phyloP scores from a whole-genome alignment of 2,888 invertebrate species.

The Morpho achilles region DNA sequence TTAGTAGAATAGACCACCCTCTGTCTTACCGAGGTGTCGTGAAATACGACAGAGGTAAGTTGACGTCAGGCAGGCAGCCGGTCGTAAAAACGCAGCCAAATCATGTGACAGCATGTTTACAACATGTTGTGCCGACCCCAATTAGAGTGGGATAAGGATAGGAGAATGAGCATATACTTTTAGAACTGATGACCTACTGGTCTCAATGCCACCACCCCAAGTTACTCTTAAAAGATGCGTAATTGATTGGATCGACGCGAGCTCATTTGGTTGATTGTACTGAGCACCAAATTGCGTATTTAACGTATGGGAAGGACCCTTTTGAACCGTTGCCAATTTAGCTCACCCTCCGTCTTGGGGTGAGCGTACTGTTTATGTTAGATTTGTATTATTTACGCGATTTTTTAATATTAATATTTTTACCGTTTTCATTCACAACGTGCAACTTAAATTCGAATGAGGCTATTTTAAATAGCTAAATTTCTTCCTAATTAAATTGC shows the following conservation, averaged over 20 bases:
- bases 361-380: conserved; percentile 55
- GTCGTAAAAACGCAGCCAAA: too few species aligned
- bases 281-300: conserved; percentile 71
- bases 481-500: too few species aligned
- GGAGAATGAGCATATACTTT: neutral
- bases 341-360: conserved; percentile 34
- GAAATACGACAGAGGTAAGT: too few species aligned
- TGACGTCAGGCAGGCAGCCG: too few species aligned
- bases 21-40: too few species aligned
- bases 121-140: too few species aligned
- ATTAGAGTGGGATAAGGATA: too few species aligned
- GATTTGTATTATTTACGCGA: conserved; percentile 52
- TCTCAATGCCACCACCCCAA: conserved; percentile 40
- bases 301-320: conserved; percentile 73
- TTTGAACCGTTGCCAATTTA: conserved; percentile 70
- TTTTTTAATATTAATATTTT: conserved; percentile 24
- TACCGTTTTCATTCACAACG: neutral
- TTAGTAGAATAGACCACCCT: too few species aligned
- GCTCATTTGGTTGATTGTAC: conserved; percentile 75
- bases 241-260: conserved; percentile 72
- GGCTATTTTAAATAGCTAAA: neutral
- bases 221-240: conserved; percentile 56
- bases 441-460: neutral
- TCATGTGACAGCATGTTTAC: too few species aligned
- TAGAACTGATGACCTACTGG: conserved; percentile 51